Evolutionary conservation across 2,888 invertebrate genomes (phyloP).

Genomic region (Scrobipalpa costella): DNA sequence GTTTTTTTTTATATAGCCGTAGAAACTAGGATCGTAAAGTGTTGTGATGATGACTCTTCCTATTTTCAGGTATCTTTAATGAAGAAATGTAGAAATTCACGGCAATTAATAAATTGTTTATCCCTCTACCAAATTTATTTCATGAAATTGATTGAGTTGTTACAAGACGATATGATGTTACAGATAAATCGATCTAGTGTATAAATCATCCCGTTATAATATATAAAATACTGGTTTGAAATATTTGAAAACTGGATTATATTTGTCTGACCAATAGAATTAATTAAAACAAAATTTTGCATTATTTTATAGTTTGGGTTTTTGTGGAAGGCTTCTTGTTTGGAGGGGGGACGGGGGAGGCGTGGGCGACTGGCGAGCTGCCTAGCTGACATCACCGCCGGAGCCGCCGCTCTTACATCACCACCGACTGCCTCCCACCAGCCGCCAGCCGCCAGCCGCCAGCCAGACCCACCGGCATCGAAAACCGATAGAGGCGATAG

Average conservation of each 20-base stretch:
- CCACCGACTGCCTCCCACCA: slow-evolving; percentile 65
- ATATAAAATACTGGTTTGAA: too few species aligned
- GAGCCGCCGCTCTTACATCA: slow-evolving; percentile 78
- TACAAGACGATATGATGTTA: too few species aligned
- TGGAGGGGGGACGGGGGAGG: slow-evolving; percentile 49
- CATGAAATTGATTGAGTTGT: too few species aligned
- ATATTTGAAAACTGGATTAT: not conserved
- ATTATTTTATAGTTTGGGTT: slow-evolving; percentile 29
- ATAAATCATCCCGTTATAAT: too few species aligned
- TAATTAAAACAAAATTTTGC: not conserved
- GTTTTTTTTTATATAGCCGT: too few species aligned
- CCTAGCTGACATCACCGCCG: slow-evolving; percentile 78
- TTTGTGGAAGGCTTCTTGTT: slow-evolving; percentile 70
- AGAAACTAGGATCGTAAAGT: too few species aligned
- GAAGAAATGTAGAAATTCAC: too few species aligned
- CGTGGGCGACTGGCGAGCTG: slow-evolving; percentile 76
- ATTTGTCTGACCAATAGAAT: not conserved
- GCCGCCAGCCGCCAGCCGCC: slow-evolving; percentile 40
- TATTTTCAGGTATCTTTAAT: too few species aligned
- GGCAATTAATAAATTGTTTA: too few species aligned
- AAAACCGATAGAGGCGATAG: slow-evolving; percentile 41
- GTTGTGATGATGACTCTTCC: slow-evolving; percentile 21
- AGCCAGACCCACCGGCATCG: slow-evolving; percentile 43
- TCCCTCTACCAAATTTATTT: too few species aligned
- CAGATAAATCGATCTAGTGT: too few species aligned